Base-by-base conservation (phyloP, 2,113 vertebrate species). In the Bubalus kerabau region DNA sequence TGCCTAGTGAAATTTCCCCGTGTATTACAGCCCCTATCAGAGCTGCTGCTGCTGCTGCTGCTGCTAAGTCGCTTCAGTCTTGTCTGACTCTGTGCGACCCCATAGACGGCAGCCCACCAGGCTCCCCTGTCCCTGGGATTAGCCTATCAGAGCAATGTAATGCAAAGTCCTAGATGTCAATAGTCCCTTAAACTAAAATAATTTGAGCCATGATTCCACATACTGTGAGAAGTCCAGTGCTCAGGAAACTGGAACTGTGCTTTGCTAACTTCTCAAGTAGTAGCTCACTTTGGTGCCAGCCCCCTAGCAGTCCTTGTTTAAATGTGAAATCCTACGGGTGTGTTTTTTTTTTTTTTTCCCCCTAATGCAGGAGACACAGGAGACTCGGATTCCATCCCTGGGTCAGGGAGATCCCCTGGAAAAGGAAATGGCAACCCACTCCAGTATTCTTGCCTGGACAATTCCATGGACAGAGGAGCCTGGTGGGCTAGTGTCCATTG, bases 261-360 rank as follows among this genome's bases (percentile, higher is more conserved):
- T 52, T 36, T 21, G 7, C 17, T 89, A 78, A 11, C 3, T 13
- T 57, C 9, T 40, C 32, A 23, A 4, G 0, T 19, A 28, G 28
- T n/a, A 26, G 5, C 23, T 94, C 10, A 74, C 32, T 52, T 43
- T 36, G 52, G 19, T 1, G 0, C 8, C 17, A 40, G 5, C 13
- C 7, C 2, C 23, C 0, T 64, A 46, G 2, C 4, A 30, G 2
- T 23, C 26, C 2, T 81, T n/a, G 32, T 50, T 50, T n/a, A 82
- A 36, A 2, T 24, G 19, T 11, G 15, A 64, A 52, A 1, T 62
- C 1, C 5, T 93, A 16, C 9, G 7, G 4, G 7, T 23, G 2
- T 6, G 19, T 9, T 12, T 2, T 36, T n/a, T 4, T 9, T 7
- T 64, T 30, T 32, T 2, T 16, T n/a, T 7, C 4, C 0, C 36